phyloP scores from a whole-genome alignment of 2,888 invertebrate species.

The Macroteleia sp. region DNA sequence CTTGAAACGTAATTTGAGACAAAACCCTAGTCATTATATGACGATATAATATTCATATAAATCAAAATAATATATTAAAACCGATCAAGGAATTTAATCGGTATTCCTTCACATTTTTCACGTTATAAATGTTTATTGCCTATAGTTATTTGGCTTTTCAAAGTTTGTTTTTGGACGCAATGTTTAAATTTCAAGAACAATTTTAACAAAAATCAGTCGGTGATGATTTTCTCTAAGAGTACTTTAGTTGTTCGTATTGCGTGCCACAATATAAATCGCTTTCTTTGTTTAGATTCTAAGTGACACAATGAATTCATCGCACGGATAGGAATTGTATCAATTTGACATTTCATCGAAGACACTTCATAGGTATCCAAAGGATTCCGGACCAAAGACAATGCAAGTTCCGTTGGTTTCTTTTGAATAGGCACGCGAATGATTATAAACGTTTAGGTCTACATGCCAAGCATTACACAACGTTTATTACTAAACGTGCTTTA shows the following conservation, averaged over 20 bases:
- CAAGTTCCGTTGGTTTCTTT: conserved; percentile 28
- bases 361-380: conserved; percentile 53
- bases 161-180: no score
- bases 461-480: conserved; percentile 15
- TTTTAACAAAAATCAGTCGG: no score
- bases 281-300: conserved; percentile 60
- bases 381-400: conserved; percentile 4
- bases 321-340: conserved; percentile 45
- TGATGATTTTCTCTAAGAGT: conserved; percentile 78
- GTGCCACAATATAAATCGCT: conserved; percentile 30
- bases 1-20: no score
- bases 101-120: no score
- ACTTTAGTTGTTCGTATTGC: conserved; percentile 73
- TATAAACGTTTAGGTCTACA: not conserved
- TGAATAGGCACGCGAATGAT: not conserved
- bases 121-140: no score
- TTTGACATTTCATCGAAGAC: conserved; percentile 61
- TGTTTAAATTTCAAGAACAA: no score
- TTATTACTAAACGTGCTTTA: conserved; percentile 10
- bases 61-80: no score
- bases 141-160: no score
- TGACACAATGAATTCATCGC: conserved; percentile 44
- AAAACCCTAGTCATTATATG: no score
- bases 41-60: no score
- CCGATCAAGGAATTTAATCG: no score